Evolutionary conservation across 2,888 invertebrate genomes (phyloP).

Genomic region (Nomada ferruginata): DNA sequence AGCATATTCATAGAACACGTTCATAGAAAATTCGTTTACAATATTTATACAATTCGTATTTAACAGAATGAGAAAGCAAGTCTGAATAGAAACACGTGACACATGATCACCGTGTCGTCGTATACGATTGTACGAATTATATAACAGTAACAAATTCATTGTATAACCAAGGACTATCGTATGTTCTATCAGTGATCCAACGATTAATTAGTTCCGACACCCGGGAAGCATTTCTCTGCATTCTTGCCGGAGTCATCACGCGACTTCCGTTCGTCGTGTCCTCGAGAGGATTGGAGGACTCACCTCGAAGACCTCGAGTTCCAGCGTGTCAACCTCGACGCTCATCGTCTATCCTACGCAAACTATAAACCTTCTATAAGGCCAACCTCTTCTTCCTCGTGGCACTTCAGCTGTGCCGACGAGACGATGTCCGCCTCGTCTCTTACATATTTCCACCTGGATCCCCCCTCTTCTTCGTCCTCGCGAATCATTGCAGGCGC

Average conservation of each 20-base stretch:
- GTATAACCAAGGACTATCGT: constrained; percentile 11
- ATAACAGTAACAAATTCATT: not conserved
- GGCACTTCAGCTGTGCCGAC: constrained; percentile 76
- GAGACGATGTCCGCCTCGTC: constrained; percentile 73
- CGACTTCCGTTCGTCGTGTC: constrained; percentile 68
- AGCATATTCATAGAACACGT: not conserved
- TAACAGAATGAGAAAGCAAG: not conserved
- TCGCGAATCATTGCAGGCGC: constrained; percentile 69
- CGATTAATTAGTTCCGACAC: constrained; percentile 13
- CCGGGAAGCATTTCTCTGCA: constrained; percentile 7
- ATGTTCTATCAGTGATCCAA: not conserved
- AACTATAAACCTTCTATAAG: constrained; percentile 78
- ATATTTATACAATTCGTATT: not conserved
- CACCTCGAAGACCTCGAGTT: constrained; percentile 84
- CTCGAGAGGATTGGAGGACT: constrained; percentile 73
- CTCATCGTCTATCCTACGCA: constrained; percentile 81
- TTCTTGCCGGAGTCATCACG: constrained; percentile 13
- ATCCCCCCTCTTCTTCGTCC: constrained; percentile 66
- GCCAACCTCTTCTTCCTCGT: constrained; percentile 78
- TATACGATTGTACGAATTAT: not conserved
- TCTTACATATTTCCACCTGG: constrained; percentile 76
- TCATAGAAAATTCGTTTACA: not conserved
- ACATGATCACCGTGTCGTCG: not conserved
- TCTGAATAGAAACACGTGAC: not conserved
- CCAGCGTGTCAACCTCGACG: constrained; percentile 82